A percentile compares a stretch with the other conserved stretches of the same genome.
Conservation (phyloP, 2,113 vertebrate species). For the Chauna torquata region DNA sequence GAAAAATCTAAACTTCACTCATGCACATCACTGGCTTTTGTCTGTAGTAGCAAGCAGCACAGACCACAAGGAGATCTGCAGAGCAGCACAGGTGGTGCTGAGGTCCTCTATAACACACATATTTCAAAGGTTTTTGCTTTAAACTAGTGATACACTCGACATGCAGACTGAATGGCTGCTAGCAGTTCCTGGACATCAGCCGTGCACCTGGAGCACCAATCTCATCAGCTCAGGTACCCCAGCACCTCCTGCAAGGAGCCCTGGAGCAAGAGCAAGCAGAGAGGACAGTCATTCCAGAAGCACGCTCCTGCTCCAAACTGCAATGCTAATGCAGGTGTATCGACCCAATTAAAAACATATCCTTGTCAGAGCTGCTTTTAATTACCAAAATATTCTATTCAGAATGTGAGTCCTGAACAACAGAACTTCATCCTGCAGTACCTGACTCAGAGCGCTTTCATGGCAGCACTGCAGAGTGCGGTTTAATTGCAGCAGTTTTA, state of each 20-base stretch:
- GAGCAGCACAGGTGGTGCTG: not conserved
- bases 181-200: not conserved
- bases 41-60: rapidly evolving
- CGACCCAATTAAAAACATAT: not conserved
- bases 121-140: not conserved
- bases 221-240: rapidly evolving
- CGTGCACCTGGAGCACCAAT: not conserved
- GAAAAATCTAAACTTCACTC: rapidly evolving
- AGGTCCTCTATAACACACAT: not conserved
- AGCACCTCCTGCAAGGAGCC: rapidly evolving
- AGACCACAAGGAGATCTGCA: not conserved
- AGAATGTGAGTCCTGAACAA: not conserved
- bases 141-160: no score
- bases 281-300: not conserved
- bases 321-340: not conserved
- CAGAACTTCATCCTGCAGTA: not conserved
- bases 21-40: not conserved
- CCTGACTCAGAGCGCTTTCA: not conserved
- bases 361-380: not conserved
- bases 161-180: not conserved
- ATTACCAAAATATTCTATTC: not conserved
- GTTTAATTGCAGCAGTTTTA: not conserved
- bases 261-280: rapidly evolving
- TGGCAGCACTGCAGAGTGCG: not conserved
- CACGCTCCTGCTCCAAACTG: not conserved